A percentile compares a stretch with the other conserved stretches of the same genome.
These are phyloP conservation scores for Tetraodon nigroviridis DNA, from an alignment of 2,113 vertebrate genomes.

Conservation along the genomic window DNA sequence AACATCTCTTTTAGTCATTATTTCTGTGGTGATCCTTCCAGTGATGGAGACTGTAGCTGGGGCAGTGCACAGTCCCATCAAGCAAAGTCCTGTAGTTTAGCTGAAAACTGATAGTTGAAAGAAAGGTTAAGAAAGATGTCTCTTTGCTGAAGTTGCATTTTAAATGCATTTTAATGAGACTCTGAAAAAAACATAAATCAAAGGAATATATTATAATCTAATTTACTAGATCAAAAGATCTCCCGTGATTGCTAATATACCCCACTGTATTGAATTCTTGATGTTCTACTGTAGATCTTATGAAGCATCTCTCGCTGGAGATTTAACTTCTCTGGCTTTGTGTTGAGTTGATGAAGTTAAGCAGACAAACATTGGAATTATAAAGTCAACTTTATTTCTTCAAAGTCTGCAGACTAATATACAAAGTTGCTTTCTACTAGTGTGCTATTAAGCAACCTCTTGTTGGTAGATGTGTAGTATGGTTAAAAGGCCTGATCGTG, in stretches of 20 bases:
- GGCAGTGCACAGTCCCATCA: no score
- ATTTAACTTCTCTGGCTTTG: conserved; percentile 37
- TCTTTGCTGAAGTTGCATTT: conserved; percentile 69
- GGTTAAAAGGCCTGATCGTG: neutral
- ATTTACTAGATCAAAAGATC: conserved; percentile 74
- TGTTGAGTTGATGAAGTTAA: conserved; percentile 33
- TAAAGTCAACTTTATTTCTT: conserved; percentile 50
- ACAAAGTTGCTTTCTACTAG: conserved; percentile 11
- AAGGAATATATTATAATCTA: conserved; percentile 75
- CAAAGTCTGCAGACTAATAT: conserved; percentile 30
- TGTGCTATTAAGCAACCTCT: no score
- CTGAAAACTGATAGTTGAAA: conserved; percentile 30
- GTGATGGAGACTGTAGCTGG: no score
- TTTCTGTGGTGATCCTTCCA: neutral
- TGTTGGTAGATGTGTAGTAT: no score
- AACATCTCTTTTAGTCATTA: neutral
- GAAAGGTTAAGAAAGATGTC: conserved; percentile 61
- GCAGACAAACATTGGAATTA: conserved; percentile 49
- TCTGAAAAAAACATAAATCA: conserved; percentile 60
- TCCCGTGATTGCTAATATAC: conserved; percentile 65
- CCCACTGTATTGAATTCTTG: conserved; percentile 60
- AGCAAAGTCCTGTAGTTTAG: neutral
- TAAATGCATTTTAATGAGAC: conserved; percentile 65
- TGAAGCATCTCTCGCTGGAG: conserved; percentile 55
- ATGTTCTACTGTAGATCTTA: conserved; percentile 60